phyloP scores from a whole-genome alignment of 2,888 invertebrate species.

The Parasteatoda lunata region DNA sequence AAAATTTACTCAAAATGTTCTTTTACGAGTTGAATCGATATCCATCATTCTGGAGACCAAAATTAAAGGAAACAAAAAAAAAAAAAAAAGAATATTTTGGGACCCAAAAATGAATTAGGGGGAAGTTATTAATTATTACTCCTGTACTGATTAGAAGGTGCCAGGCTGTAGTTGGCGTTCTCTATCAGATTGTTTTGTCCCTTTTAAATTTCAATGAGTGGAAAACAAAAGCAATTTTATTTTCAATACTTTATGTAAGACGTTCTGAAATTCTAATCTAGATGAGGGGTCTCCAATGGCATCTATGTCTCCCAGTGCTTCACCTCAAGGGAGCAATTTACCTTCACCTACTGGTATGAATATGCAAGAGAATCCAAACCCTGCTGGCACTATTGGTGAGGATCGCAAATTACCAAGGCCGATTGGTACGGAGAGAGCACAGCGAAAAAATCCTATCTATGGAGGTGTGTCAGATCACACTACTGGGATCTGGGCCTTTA shows the following conservation, averaged over 20 bases:
- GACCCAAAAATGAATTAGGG: not conserved
- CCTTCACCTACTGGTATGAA: conserved; percentile 69
- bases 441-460: conserved; percentile 70
- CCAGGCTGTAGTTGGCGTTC: not conserved
- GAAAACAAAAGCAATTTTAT: not conserved
- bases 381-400: conserved; percentile 70
- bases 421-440: conserved; percentile 75
- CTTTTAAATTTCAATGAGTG: not conserved
- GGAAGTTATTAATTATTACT: not conserved
- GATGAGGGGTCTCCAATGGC: conserved; percentile 70
- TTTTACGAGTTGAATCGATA: not conserved
- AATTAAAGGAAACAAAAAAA: too few relatives aligned
- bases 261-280: conserved; percentile 43
- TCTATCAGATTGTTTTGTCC: not conserved
- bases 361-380: conserved; percentile 40
- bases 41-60: not conserved
- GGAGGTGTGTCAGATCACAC: conserved; percentile 59
- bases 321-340: conserved; percentile 70
- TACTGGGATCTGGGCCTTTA: conserved; percentile 67
- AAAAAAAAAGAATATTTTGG: not conserved
- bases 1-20: not conserved
- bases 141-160: not conserved
- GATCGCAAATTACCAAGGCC: conserved; percentile 74
- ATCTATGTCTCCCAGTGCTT: conserved; percentile 69
- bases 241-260: not conserved